Evolutionary conservation across 92 coral and sea anemone genomes (phyloP), one percentile per base, ranked within the genome.

Genomic region (Parazoanthus swiftii): DNA sequence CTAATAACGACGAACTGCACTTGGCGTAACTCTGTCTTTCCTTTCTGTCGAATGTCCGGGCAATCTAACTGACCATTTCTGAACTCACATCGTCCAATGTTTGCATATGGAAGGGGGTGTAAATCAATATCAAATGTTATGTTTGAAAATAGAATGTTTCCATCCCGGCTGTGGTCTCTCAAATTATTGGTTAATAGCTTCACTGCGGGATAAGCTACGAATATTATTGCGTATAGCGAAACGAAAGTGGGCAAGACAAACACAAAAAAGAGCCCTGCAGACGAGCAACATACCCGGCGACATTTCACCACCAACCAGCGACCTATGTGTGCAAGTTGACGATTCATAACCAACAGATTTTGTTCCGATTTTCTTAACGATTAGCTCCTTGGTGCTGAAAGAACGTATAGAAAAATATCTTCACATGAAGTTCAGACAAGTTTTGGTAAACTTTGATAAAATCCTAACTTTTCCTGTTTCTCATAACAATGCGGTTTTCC

Each of bases 41-140:
- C 73, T 33, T 84, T 54, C 43, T 71, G 54, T 65, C 98, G 90
- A 8, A 94, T 90, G 79, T 94, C 98, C 10, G 92, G 92, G 65
- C 95, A 94, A 59, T 80, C 67, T 14, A 89, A 10, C n/a, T 44
- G 23, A 8, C 87, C 87, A 48, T 72, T 51, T 71, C 68, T 84
- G 25, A 84, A 25, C 25, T 84, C 87, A 35, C 87, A 84, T 18
- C 79, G 73, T 5, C 94, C 94, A 71, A 84, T 74, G 70, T 29
- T 84, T n/a, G 87, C 79, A 75, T 71, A 84, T 0, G 87, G 87
- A 14, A 84, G 15, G 7, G 87, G 79, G 36, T 84, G 44, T n/a
- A 84, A 75, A 72, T 84, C 44, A 11, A 84, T 15, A 56, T 26
- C 68, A 46, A 25, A 84, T 1, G 77, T 84, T 72, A 33, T 84